phyloP scores from a whole-genome alignment of 2,888 invertebrate genomes.

The Seira sanloemensis region DNA sequence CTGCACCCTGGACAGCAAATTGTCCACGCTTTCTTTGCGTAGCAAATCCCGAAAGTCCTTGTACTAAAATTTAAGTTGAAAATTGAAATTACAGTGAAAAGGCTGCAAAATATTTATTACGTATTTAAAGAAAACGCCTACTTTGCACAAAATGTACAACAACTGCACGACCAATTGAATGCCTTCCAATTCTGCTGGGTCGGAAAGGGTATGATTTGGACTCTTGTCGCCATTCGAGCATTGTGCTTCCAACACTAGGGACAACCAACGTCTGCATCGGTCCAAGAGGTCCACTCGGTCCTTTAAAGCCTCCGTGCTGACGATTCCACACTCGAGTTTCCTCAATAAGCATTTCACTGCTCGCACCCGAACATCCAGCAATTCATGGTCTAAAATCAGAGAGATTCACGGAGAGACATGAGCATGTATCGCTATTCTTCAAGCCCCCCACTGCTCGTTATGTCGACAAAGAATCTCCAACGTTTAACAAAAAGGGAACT shows the following conservation, averaged over 20 bases:
- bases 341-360: constrained; percentile 69
- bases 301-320: constrained; percentile 60
- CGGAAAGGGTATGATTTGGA: too few species aligned
- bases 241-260: background rate
- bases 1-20: constrained; percentile 55
- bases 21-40: constrained; percentile 60
- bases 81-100: constrained; percentile 1
- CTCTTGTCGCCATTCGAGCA: too few species aligned
- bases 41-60: constrained; percentile 65
- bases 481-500: too few species aligned
- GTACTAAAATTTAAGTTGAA: constrained; percentile 42
- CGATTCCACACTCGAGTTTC: constrained; percentile 68
- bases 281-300: constrained; percentile 64
- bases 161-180: constrained; percentile 64
- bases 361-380: constrained; percentile 68
- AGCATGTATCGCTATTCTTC: too few species aligned
- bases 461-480: too few species aligned
- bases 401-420: too few species aligned
- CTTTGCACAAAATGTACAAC: constrained; percentile 60
- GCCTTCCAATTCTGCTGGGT: constrained; percentile 47
- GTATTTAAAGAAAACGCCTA: constrained; percentile 32
- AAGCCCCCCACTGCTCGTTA: too few species aligned
- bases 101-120: background rate
- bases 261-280: constrained; percentile 56
- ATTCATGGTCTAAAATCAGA: constrained; percentile 67